Evolutionary conservation across 2,797 vertebrate species (phyloP).

Genomic region (Scolopax rusticola): DNA sequence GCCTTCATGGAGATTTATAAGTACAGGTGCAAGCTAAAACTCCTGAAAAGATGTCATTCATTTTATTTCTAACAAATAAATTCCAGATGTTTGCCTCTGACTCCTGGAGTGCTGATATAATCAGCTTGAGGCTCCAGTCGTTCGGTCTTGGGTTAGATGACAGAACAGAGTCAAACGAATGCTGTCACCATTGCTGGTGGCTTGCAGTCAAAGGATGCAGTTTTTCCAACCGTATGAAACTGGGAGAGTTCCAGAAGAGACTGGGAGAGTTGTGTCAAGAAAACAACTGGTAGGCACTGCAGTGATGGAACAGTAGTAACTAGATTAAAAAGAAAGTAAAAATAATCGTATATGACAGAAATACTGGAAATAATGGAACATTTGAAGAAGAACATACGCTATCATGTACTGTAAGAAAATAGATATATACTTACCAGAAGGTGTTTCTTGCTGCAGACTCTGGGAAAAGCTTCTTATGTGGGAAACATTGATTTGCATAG

Average conservation of each 20-base stretch:
- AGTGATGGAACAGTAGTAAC: neutral
- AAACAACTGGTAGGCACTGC: neutral
- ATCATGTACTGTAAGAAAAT: neutral
- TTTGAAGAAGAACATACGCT: neutral
- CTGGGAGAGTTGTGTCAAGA: neutral
- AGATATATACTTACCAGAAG: neutral
- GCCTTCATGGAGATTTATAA: constrained; percentile 12
- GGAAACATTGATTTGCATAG: neutral
- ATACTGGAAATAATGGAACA: neutral
- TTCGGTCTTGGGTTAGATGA: neutral
- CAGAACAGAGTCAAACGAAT: neutral
- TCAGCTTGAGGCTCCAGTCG: neutral
- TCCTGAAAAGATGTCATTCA: constrained; percentile 26
- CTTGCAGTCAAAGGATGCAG: neutral
- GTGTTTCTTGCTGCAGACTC: neutral
- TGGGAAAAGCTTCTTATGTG: neutral
- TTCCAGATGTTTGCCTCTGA: constrained; percentile 54
- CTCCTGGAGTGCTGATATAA: neutral
- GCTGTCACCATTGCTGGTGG: neutral
- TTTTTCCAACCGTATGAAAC: neutral
- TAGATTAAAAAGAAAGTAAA: constrained; percentile 8
- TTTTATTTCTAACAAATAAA: constrained; percentile 29
- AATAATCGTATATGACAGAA: neutral
- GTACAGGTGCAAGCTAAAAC: constrained; percentile 38
- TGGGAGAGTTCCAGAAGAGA: neutral